A percentile compares a stretch with the other conserved stretches of the same genome.
phyloP scores from a whole-genome alignment of 2,797 vertebrate genomes.

The Crenichthys baileyi region DNA sequence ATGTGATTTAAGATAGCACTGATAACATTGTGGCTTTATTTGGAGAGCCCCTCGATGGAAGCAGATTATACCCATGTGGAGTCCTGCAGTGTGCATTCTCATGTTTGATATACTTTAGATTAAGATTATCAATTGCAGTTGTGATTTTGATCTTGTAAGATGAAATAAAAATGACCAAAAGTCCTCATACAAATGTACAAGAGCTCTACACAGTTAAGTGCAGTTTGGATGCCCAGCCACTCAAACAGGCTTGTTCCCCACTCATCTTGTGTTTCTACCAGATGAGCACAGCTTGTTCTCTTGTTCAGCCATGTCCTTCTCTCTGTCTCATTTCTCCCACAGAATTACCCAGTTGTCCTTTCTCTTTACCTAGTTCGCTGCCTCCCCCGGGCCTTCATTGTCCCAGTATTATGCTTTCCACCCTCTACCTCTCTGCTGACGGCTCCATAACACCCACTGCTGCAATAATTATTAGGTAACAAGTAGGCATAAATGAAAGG shows the following conservation, averaged over 20 bases:
- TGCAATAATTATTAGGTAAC: neutral
- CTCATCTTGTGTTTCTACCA: neutral
- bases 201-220: neutral
- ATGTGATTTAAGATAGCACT: neutral
- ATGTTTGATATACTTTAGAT: neutral
- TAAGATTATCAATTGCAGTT: neutral
- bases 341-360: conserved; percentile 48
- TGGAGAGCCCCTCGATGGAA: neutral
- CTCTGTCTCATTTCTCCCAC: conserved; percentile 20
- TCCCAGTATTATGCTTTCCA: conserved; percentile 58
- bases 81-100: neutral
- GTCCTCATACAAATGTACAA: neutral
- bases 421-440: conserved; percentile 8
- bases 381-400: conserved; percentile 43
- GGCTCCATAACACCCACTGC: neutral
- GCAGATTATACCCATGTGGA: too few relatives aligned
- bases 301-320: conserved; percentile 10
- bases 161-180: neutral
- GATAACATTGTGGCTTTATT: neutral
- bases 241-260: neutral
- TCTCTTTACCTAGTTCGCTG: conserved; percentile 41
- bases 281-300: neutral
- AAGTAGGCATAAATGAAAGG: neutral
- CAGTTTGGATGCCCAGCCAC: conserved; percentile 9
- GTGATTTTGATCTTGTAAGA: neutral